Evolutionary conservation across 2,888 invertebrate species (phyloP), one percentile per base, ranked within the genome.

Genomic region (Drosophila sordidapex): DNA sequence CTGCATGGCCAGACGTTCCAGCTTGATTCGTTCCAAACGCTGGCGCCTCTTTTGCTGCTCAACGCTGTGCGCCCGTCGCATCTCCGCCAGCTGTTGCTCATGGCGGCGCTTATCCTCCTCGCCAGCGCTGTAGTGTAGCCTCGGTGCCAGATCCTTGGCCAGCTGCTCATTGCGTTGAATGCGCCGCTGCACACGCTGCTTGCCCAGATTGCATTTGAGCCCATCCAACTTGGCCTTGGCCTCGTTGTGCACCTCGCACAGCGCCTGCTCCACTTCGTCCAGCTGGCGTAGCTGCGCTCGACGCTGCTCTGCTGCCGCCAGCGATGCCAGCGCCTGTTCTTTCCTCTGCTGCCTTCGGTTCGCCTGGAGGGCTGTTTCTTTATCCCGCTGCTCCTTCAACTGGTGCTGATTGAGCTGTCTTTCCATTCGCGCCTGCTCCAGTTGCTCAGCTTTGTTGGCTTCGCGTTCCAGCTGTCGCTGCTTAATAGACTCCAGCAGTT

Each of bases 61-160:
- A 10, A 91, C 91, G 18, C 91, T 92, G 79, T 92, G 93, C 83
- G 91, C 90, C 18, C 92, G 87, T 11, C 93, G 93, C 82, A 91
- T 91, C 90, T 95, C 94, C 18, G 91, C 92, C 33, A 94, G 81
- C 18, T 95, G 95, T 38, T 94, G 94, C 21, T 94, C 91, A 0
- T 94, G 82, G 0, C 93, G 93, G n/a, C 92, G 93, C 25, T 93
- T 93, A 43, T 95, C 95, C 54, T 91, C 90, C 53, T 91, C 90
- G 1, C 89, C 92, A 2, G 93, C 93, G 1, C 94, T 93, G 31
- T 90, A 93, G 18, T 93, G 93, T 35, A 94, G 93, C 0, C 94
- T 93, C 0, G 93, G 92, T 57, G 93, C 92, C 70, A 95, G 81
- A 68, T 93, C 91, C 54, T 91, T 81, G 61, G 94, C 94, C 73